Evolutionary conservation across 2,113 vertebrate species (phyloP), one percentile per base, ranked within the genome.

Genomic region (Thunnus thynnus): DNA sequence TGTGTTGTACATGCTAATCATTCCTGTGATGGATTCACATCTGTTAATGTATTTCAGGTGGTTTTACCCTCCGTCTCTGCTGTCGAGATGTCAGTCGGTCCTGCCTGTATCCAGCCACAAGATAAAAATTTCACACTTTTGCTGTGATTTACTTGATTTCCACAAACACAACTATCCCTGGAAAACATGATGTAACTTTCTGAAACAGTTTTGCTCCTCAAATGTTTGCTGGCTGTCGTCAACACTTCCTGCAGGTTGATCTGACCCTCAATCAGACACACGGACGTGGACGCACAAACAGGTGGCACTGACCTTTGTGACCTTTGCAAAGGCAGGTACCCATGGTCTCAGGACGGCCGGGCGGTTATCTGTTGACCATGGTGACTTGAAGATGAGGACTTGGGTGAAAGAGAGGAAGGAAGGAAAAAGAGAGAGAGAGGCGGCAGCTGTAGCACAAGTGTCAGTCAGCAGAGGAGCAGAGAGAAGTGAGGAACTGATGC

Each of bases 311-410:
- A 96, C 95, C 95, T 96, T 94, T 94, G 89, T 94, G 94, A 95
- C 94, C 92, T 95, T 92, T 96, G 93, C 93, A 94, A 87, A 96
- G 86, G 92, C 95, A 96, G 92, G 93, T 77, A 86, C 95, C 95
- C 95, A 96, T 96, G 88, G 87, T 94, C 80, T 90, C 69, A 71
- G 88, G 80, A 86, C 55, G 44, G 89, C 78, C 57, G 55, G 82
- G 66, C 61, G 20, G 89, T 94, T 95, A 95, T 95, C 95, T 95
- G 93, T 94, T 95, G 87, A 94, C 92, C 95, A 95, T 95, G 84
- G 84, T 90, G 92, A 80, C 52, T 63, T 18, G 62, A 81, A 57
- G 73, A 47, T 47, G 58, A 76, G 50, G 60, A 58, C 51, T 3
- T 72, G 46, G 67, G 66, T 13, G 25, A 46, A 52, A 44, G 32